Conservation (phyloP, 2,888 invertebrate species). For the Thereva nobilitata region DNA sequence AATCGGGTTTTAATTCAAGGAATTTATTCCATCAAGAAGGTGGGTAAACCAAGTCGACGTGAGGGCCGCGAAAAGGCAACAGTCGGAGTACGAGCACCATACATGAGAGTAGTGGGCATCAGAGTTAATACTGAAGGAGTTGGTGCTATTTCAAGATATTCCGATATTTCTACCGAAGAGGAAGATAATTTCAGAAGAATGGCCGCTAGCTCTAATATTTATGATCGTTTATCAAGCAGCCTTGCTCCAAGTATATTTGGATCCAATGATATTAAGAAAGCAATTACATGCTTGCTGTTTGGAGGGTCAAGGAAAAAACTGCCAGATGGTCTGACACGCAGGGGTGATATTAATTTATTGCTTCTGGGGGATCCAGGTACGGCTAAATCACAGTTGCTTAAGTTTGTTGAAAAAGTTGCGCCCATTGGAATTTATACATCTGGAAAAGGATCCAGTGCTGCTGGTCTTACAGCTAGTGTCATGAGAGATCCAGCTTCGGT, state of each 20-base stretch:
- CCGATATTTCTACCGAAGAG: constrained; percentile 68
- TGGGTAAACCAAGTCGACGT: constrained; percentile 66
- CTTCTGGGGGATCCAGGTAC: constrained; percentile 98
- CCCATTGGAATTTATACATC: constrained; percentile 97
- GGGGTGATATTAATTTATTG: constrained; percentile 96
- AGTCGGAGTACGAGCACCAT: constrained; percentile 92
- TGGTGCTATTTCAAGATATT: constrained; percentile 64
- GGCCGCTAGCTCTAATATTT: constrained; percentile 82
- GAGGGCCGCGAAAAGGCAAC: constrained; percentile 76
- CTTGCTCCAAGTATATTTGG: constrained; percentile 98
- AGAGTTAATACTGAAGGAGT: constrained; percentile 81
- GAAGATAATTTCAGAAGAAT: constrained; percentile 69
- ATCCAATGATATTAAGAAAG: constrained; percentile 91
- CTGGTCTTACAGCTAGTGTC: constrained; percentile 97
- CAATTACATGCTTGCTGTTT: constrained; percentile 92
- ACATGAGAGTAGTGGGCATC: constrained; percentile 92
- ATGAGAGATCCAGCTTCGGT: constrained; percentile 90
- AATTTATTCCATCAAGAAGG: constrained; percentile 94
- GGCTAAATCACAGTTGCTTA: constrained; percentile 97
- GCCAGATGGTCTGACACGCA: constrained; percentile 92
- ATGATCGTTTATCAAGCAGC: constrained; percentile 84
- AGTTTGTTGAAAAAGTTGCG: constrained; percentile 94
- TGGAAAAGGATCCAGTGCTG: constrained; percentile 99
- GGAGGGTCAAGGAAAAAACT: constrained; percentile 87
- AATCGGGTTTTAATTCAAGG: constrained; percentile 92